Evolutionary conservation across 2,888 invertebrate species (phyloP), one percentile per base, ranked within the genome.

Genomic region (Lomographa bimaculata): DNA sequence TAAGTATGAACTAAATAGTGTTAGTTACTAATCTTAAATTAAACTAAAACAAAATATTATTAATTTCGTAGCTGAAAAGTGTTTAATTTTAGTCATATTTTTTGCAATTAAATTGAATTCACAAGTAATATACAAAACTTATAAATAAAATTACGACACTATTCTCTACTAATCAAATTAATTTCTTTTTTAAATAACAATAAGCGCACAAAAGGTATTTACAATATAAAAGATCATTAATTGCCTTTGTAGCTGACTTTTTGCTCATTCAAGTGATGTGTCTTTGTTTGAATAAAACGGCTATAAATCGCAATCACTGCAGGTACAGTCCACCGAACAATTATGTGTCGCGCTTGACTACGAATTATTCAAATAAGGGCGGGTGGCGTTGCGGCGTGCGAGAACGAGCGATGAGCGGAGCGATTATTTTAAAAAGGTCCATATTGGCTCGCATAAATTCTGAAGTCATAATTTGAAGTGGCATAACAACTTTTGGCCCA

Each of bases 281-380:
- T 23, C 36, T 37, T 29, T 27, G 34, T 40, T 38, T 29, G 35
- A 39, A 46, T 48, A 45, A 58, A 61, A 54, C 45, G 29, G 66
- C 54, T 57, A 71, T 71, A 72, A 71, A 74, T 77, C 53, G 65
- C 61, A 71, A 75, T 76, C 67, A 72, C 59, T 60, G 49, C 63
- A 67, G 69, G 74, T 72, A 68, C 60, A 50, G 48, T 45, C 54
- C 46, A 48, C 45, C 32, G 40, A 47, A 57, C 68, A 71, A 71
- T 76, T 69, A 70, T 65, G 46, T 52, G 66, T 60, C 49, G 55
- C 67, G 65, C 65, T 59, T 72, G 64, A 66, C 58, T 59, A 65
- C 57, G 59, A 66, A 69, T 73, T 71, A 76, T 76, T 71, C 59
- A 75, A 75, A 71, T 70, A 57, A 57, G 40, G 35, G 20, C 35